Evolutionary conservation across 2,888 invertebrate genomes (phyloP), one percentile per base, ranked within the genome.

Genomic region (Scrobipalpa atriplicella): DNA sequence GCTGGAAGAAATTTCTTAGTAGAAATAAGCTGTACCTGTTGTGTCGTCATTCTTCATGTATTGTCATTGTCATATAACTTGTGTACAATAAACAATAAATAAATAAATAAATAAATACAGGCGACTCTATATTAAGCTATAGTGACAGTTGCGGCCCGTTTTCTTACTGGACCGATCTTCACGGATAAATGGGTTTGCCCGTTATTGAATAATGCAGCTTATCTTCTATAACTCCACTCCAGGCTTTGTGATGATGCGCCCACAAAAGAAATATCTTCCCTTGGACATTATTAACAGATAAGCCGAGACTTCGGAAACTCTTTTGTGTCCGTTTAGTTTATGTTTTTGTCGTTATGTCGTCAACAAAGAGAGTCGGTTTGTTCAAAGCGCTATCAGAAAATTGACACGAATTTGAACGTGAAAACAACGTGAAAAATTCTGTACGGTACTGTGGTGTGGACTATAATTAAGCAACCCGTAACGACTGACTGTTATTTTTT

Each of bases 121-220:
- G n/a, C n/a, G n/a, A n/a, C n/a, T n/a, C 29, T 29, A 29, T 29
- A 5, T 3, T 29, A 29, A 29, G 29, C 2, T 5, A n/a, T 29
- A 29, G 47, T 47, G 47, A 47, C 47, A 47, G n/a, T 16, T 78
- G 65, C 29, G 64, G 67, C 64, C 67, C 64, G 60, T 47, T 61
- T 62, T 67, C 67, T 65, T 67, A 62, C 78, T 80, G 75, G 77
- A 76, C 73, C 77, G 79, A 76, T 75, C 76, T 79, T 76, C 75
- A 67, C 67, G 76, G 77, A 77, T 76, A 75, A 74, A 74, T 79
- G 81, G 78, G 82, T 80, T 78, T 75, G 77, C 68, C 73, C 79
- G 74, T 75, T 78, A 77, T 78, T 76, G 76, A 75, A 77, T 74
- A 73, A 77, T 78, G 72, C 68, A 69, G 73, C 72, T 78, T 72